A percentile compares a stretch with the other conserved stretches of the same genome.
Evolutionary conservation across 2,888 invertebrate genomes (phyloP).

Genomic region (Aphidoletes aphidimyza): DNA sequence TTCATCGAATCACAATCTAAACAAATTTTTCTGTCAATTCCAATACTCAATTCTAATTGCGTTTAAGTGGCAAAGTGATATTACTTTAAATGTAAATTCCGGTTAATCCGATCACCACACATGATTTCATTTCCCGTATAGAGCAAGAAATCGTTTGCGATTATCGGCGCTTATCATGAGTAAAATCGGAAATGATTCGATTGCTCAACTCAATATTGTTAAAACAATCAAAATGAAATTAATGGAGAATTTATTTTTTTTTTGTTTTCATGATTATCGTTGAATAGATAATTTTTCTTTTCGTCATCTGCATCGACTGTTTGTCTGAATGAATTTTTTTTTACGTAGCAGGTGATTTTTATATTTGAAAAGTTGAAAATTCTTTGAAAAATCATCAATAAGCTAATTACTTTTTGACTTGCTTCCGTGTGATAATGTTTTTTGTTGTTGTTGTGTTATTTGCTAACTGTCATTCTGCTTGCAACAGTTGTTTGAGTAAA

Average conservation of each 20-base stretch:
- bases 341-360: neutral
- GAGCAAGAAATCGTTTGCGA: neutral
- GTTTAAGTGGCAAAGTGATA: neutral
- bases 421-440: slow-evolving; percentile 4
- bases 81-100: neutral
- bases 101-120: neutral
- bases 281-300: too few relatives aligned
- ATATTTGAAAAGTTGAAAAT: neutral
- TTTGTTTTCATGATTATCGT: neutral
- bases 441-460: neutral
- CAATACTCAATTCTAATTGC: neutral
- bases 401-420: neutral
- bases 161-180: neutral
- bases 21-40: neutral
- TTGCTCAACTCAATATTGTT: neutral
- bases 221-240: neutral
- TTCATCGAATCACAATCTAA: too few relatives aligned
- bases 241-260: too few relatives aligned
- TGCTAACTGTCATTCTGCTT: neutral
- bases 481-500: neutral
- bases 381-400: neutral
- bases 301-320: too few relatives aligned
- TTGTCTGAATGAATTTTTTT: neutral
- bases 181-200: slow-evolving; percentile 28
- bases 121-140: neutral